Percentiles rank a stretch among this genome's conserved stretches.
phyloP scores from a whole-genome alignment of 2,797 vertebrate species.

The Acanthis flammea region DNA sequence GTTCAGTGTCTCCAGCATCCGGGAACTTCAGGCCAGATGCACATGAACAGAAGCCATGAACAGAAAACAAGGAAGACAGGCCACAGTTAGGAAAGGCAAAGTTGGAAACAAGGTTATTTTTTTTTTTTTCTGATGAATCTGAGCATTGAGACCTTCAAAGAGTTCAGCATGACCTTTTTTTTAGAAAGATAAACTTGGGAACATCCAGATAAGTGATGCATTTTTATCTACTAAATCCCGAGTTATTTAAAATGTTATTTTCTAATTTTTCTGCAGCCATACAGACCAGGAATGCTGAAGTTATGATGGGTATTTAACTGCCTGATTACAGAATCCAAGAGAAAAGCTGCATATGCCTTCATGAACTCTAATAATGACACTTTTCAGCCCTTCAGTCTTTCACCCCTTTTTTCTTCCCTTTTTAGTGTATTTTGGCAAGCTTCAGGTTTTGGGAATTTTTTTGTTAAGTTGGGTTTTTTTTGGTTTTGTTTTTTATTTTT shows the following conservation, averaged over 20 bases:
- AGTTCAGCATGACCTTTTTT: neutral
- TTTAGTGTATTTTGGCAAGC: neutral
- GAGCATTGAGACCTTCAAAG: neutral
- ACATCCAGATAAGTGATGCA: neutral
- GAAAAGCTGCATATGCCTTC: neutral
- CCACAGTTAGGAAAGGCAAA: neutral
- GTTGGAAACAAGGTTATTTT: neutral
- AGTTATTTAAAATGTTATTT: neutral
- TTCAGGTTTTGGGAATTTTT: neutral
- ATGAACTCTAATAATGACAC: neutral
- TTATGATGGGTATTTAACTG: neutral
- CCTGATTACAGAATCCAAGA: neutral
- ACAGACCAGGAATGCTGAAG: neutral
- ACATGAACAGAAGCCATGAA: neutral
- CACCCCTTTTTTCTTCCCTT: neutral
- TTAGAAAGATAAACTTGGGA: neutral
- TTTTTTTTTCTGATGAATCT: neutral
- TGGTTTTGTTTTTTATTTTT: fast-evolving
- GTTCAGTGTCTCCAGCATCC: neutral
- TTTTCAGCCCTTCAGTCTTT: neutral
- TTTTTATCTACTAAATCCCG: neutral
- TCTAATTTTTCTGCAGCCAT: neutral
- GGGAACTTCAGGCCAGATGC: neutral
- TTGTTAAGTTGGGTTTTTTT: neutral
- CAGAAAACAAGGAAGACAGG: neutral